Conservation (phyloP, 2,113 vertebrate genomes). For the Mormoops blainvillei region DNA sequence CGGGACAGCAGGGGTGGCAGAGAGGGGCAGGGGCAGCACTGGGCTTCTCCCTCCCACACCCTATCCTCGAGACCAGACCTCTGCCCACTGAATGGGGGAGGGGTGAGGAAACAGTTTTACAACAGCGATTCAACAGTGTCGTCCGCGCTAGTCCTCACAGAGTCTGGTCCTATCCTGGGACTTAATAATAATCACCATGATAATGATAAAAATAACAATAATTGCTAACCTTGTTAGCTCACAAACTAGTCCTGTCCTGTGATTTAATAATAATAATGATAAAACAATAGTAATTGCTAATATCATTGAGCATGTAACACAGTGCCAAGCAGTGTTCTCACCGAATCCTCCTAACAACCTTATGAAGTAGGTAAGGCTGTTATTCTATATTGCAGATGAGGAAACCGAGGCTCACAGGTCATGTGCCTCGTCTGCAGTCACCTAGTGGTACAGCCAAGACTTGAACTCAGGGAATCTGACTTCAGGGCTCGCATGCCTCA, state of each 20-base stretch:
- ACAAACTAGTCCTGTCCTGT: no score
- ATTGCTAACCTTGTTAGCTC: neutral
- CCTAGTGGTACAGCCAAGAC: neutral
- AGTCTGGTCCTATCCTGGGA: neutral
- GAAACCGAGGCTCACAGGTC: neutral
- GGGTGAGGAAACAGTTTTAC: neutral
- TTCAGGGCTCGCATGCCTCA: neutral
- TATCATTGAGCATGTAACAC: neutral
- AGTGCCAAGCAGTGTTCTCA: neutral
- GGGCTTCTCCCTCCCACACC: neutral
- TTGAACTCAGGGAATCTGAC: neutral
- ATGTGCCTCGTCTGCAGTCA: neutral
- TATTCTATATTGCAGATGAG: neutral
- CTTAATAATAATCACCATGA: neutral
- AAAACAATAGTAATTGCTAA: neutral
- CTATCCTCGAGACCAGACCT: neutral
- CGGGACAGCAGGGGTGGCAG: neutral
- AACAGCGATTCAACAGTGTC: neutral
- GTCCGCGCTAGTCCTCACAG: neutral
- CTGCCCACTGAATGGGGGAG: neutral
- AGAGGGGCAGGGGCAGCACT: neutral
- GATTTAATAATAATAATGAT: neutral
- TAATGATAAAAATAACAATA: neutral
- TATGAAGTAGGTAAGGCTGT: neutral
- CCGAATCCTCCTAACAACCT: neutral